Conservation (phyloP, 1,140 invertebrate species). For the Scaptomyza montana region DNA sequence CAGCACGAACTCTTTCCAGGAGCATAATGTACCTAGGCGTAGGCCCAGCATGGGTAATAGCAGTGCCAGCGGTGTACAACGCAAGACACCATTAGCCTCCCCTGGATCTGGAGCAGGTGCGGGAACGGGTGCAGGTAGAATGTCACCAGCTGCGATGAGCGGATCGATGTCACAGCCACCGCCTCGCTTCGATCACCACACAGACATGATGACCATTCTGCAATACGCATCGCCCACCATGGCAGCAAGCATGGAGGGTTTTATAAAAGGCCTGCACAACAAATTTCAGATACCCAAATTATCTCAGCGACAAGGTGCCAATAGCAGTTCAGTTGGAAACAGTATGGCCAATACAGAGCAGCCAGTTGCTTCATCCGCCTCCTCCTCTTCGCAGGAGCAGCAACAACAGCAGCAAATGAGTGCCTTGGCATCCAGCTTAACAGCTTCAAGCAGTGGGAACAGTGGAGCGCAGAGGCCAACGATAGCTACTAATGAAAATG, state of each 20-base stretch:
- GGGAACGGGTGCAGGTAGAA: slow-evolving; percentile 24
- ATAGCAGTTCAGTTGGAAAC: slow-evolving; percentile 22
- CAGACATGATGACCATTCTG: slow-evolving; percentile 81
- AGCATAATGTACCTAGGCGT: slow-evolving; percentile 52
- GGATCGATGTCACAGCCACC: slow-evolving; percentile 65
- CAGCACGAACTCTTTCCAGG: slow-evolving; percentile 72
- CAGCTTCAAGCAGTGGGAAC: slow-evolving; percentile 12
- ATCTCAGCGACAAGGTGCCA: slow-evolving; percentile 82
- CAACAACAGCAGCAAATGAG: slow-evolving; percentile 1
- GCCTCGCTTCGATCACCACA: slow-evolving; percentile 70
- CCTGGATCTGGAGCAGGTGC: slow-evolving; percentile 11
- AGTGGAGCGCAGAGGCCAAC: slow-evolving; percentile 23
- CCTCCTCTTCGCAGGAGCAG: slow-evolving; percentile 16
- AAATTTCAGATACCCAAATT: slow-evolving; percentile 95
- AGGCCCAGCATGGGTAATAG: slow-evolving; percentile 58
- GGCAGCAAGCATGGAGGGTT: slow-evolving; percentile 86
- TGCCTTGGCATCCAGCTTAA: slow-evolving; percentile 22
- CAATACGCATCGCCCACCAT: slow-evolving; percentile 77
- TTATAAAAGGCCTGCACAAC: slow-evolving; percentile 91
- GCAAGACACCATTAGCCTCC: slow-evolving; percentile 25
- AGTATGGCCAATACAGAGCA: slow-evolving; percentile 31
- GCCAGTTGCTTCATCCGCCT: not conserved
- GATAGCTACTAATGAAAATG: slow-evolving; percentile 1
- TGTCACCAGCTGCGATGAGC: slow-evolving; percentile 60
- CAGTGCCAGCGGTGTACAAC: slow-evolving; percentile 30